Percentiles rank a stretch among this genome's conserved stretches.
Evolutionary conservation across 2,888 invertebrate species (phyloP).

Genomic region (Plebejus argus): DNA sequence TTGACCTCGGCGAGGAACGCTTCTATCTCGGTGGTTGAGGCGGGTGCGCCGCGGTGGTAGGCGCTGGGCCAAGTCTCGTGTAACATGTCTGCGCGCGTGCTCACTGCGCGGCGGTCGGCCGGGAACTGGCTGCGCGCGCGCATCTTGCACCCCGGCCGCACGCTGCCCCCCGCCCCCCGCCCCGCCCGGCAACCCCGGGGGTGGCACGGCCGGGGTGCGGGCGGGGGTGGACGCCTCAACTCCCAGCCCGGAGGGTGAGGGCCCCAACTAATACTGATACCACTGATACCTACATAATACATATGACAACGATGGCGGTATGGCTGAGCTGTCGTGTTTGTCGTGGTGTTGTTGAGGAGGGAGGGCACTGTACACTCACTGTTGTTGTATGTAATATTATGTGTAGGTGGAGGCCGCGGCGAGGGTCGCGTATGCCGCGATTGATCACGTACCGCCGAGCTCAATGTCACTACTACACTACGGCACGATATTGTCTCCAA

Average conservation of each 20-base stretch:
- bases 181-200: conserved; percentile 33
- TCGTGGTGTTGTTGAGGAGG: neutral
- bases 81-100: conserved; percentile 55
- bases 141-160: conserved; percentile 42
- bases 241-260: conserved; percentile 42
- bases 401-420: neutral
- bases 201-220: conserved; percentile 31
- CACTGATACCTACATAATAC: conserved; percentile 1
- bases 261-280: neutral
- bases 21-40: conserved; percentile 57
- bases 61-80: conserved; percentile 63
- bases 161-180: conserved; percentile 39
- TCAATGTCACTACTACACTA: neutral
- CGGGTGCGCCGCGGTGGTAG: conserved; percentile 53
- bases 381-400: neutral
- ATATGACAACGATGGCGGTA: neutral
- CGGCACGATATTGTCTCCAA: neutral
- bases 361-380: neutral
- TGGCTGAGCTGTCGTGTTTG: neutral
- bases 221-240: conserved; percentile 44
- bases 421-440: neutral
- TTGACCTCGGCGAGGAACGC: conserved; percentile 69
- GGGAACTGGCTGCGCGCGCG: conserved; percentile 48
- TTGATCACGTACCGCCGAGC: conserved; percentile 3
- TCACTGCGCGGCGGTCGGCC: conserved; percentile 43